Evolutionary conservation across 2,888 invertebrate genomes (phyloP).

Genomic region (Melanchra persicariae): DNA sequence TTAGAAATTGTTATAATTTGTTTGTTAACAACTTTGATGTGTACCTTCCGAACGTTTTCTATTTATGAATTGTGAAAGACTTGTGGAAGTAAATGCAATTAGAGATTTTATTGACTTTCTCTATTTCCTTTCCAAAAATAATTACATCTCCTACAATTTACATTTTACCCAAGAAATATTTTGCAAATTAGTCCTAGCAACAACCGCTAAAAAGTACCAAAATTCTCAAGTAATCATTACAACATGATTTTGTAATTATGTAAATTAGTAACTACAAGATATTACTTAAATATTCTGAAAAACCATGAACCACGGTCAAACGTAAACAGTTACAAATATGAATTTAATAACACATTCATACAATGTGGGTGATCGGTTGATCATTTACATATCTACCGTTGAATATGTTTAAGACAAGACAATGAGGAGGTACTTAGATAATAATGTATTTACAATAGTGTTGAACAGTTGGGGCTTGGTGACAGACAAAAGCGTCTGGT

Average conservation of each 20-base stretch:
- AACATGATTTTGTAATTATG: constrained; percentile 42
- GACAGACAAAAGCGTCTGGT: constrained; percentile 67
- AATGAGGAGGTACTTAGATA: constrained; percentile 72
- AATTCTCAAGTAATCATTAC: constrained; percentile 11
- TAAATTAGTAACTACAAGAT: constrained; percentile 27
- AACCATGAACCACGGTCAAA: constrained; percentile 53
- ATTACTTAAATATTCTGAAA: constrained; percentile 40
- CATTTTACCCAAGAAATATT: background rate
- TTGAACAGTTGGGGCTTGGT: constrained; percentile 67
- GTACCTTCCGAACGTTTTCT: constrained; percentile 1
- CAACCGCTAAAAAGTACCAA: background rate
- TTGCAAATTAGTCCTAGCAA: background rate
- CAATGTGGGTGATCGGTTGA: constrained; percentile 69
- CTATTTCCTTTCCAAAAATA: background rate
- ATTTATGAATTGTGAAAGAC: constrained; percentile 10
- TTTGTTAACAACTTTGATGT: constrained; percentile 14
- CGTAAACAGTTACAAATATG: constrained; percentile 57
- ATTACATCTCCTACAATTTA: background rate
- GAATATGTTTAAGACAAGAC: constrained; percentile 73
- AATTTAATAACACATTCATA: constrained; percentile 53
- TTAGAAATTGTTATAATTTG: constrained; percentile 60
- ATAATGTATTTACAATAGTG: constrained; percentile 66
- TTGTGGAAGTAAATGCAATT: background rate
- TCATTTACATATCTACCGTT: constrained; percentile 76
- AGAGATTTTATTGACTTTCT: constrained; percentile 8